These are phyloP conservation scores for Anomalospiza imberbis DNA, from an alignment of 2,797 vertebrate species.

Conservation along the genomic window DNA sequence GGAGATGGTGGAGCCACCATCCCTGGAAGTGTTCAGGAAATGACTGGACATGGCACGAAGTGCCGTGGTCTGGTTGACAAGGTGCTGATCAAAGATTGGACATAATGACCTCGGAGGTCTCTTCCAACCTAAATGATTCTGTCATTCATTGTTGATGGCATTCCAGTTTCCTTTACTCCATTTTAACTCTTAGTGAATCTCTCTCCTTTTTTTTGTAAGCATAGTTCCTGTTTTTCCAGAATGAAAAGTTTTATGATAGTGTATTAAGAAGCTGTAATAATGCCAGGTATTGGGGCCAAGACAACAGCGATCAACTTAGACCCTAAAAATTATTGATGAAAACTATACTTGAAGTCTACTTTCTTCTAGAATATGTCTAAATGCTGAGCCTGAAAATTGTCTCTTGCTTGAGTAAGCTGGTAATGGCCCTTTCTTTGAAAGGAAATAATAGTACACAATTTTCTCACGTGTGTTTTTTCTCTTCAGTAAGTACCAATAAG, in stretches of 20 bases:
- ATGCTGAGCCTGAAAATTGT: not conserved
- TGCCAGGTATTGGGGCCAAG: not conserved
- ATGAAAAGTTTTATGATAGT: not conserved
- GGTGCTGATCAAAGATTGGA: not conserved
- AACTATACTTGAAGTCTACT: not conserved
- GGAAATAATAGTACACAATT: not conserved
- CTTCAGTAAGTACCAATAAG: not conserved
- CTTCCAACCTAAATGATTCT: not conserved
- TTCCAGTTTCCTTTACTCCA: not conserved
- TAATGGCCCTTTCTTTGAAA: not conserved
- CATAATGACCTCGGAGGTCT: not conserved
- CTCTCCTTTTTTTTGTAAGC: not conserved
- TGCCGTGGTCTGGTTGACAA: not conserved
- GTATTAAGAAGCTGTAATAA: not conserved
- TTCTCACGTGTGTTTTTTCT: not conserved
- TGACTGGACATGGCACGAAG: not conserved
- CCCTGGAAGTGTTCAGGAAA: not conserved
- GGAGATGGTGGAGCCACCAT: not conserved
- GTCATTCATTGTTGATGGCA: not conserved
- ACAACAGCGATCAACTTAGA: not conserved
- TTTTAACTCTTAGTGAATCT: not conserved
- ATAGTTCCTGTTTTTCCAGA: not conserved
- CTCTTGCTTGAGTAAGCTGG: not conserved
- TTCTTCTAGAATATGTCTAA: not conserved
- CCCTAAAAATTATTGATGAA: not conserved